A percentile compares a stretch with the other conserved stretches of the same genome.
Conservation (phyloP, 2,797 vertebrate genomes). For the Brachyalestes nurse region DNA sequence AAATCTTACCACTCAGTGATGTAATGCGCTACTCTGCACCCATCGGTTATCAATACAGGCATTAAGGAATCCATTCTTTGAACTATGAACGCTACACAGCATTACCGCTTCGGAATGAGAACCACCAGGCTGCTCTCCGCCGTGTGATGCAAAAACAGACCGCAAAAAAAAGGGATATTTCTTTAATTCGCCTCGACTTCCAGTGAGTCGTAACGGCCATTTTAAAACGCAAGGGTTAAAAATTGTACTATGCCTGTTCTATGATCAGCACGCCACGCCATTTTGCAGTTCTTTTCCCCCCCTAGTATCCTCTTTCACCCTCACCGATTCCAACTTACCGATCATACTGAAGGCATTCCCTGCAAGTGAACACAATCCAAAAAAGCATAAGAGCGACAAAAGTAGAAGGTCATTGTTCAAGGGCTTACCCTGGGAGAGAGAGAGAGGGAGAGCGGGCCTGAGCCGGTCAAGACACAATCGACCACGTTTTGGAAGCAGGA, state of each 20-base stretch:
- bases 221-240: constrained; percentile 75
- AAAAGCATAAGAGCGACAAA: constrained; percentile 74
- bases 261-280: constrained; percentile 72
- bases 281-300: constrained; percentile 72
- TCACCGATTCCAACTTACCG: constrained; percentile 67
- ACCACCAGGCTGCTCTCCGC: constrained; percentile 35
- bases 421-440: constrained; percentile 82
- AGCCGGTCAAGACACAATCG: constrained; percentile 83
- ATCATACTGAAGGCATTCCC: constrained; percentile 65
- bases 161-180: constrained; percentile 61
- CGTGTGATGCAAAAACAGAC: constrained; percentile 16
- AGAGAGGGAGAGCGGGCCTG: constrained; percentile 76
- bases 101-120: constrained; percentile 42
- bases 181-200: constrained; percentile 61
- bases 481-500: constrained; percentile 78
- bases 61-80: constrained; percentile 47
- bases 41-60: constrained; percentile 50
- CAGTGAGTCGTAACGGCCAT: constrained; percentile 64
- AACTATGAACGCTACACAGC: constrained; percentile 45
- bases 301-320: constrained; percentile 60
- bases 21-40: constrained; percentile 45
- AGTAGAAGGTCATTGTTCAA: constrained; percentile 82
- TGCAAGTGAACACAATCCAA: constrained; percentile 60
- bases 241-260: constrained; percentile 63
- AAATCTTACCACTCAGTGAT: constrained; percentile 55